Conservation (phyloP, 1,140 invertebrate genomes). For the Trichonephila clavata region DNA sequence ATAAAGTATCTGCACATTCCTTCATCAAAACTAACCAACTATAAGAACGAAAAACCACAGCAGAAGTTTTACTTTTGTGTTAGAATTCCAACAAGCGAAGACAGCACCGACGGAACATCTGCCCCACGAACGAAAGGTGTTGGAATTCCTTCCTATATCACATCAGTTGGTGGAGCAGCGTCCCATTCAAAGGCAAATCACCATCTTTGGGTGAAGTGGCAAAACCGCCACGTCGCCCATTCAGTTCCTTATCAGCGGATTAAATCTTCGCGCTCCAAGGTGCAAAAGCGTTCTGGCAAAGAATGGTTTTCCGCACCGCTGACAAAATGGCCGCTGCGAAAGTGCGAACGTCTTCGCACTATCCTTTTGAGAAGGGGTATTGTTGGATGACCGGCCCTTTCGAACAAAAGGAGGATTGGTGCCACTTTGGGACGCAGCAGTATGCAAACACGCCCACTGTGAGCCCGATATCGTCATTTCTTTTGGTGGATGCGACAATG, state of each 20-base stretch:
- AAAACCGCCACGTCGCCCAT: not conserved
- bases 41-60: too few relatives aligned
- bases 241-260: slow-evolving; percentile 30
- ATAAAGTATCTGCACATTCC: too few relatives aligned
- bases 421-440: slow-evolving; percentile 6
- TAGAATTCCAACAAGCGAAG: too few relatives aligned
- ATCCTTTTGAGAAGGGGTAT: slow-evolving; percentile 27
- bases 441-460: slow-evolving; percentile 35
- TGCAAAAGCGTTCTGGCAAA: not conserved
- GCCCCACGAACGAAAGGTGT: not conserved
- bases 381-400: not conserved
- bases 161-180: not conserved
- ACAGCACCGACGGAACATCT: not conserved
- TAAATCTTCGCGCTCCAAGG: slow-evolving; percentile 31
- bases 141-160: not conserved
- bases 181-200: slow-evolving; percentile 18
- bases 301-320: slow-evolving; percentile 39
- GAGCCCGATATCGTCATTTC: not conserved
- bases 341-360: slow-evolving; percentile 10
- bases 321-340: not conserved
- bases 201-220: not conserved
- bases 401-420: not conserved
- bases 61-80: too few relatives aligned
- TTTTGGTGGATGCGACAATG: not conserved
- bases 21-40: too few relatives aligned